Percentiles rank a stretch among this genome's conserved stretches.
These are phyloP conservation scores for Branchellion lobata DNA, from an alignment of 2,888 invertebrate species.

Conservation along the genomic window DNA sequence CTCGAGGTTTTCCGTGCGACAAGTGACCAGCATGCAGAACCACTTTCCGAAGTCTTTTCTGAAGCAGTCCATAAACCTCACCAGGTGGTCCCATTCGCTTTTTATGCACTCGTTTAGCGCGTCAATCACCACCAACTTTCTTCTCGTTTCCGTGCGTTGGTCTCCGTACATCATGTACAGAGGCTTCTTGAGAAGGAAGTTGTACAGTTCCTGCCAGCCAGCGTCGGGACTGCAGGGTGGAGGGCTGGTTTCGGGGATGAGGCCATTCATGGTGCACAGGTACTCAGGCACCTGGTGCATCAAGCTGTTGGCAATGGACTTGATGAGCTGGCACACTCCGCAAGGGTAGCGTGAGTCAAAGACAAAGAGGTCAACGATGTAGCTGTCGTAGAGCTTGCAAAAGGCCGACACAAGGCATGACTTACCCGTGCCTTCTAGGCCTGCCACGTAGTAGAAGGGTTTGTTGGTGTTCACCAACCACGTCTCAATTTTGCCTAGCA, in stretches of 20 bases:
- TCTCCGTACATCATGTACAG: conserved; percentile 20
- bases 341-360: conserved; percentile 38
- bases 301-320: conserved; percentile 40
- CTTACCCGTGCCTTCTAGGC: conserved; percentile 31
- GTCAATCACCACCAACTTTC: conserved; percentile 33
- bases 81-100: conserved; percentile 34
- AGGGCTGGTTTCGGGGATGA: conserved; percentile 21
- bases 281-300: conserved; percentile 37
- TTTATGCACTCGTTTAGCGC: conserved; percentile 27
- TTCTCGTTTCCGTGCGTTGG: background rate
- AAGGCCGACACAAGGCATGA: conserved; percentile 37
- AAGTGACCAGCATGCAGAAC: conserved; percentile 40
- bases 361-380: conserved; percentile 31
- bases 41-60: conserved; percentile 33
- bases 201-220: conserved; percentile 33
- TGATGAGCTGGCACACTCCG: conserved; percentile 26
- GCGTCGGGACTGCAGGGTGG: conserved; percentile 10
- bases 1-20: conserved; percentile 25
- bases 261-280: conserved; percentile 19
- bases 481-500: conserved; percentile 33
- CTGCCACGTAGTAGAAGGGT: conserved; percentile 35
- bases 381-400: conserved; percentile 38
- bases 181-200: conserved; percentile 40
- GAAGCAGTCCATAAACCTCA: conserved; percentile 34
- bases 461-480: conserved; percentile 39